A percentile compares a stretch with the other conserved stretches of the same genome.
phyloP scores from a whole-genome alignment of 1,140 invertebrate species.

The Trinorchestia longiramus region DNA sequence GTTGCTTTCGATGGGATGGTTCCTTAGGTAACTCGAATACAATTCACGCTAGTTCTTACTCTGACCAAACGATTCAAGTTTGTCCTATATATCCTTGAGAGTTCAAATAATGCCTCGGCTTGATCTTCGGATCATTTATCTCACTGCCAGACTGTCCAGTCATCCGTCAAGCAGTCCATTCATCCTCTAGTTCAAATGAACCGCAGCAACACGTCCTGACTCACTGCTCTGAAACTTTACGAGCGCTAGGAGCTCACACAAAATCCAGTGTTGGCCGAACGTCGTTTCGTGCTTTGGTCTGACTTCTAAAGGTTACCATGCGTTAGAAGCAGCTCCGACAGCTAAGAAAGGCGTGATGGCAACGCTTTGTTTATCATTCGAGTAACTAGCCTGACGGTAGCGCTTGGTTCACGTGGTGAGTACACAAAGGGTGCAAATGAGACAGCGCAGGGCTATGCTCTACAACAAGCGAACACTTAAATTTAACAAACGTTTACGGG shows the following conservation, averaged over 20 bases:
- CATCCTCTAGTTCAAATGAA: slow-evolving; percentile 42
- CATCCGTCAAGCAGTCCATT: slow-evolving; percentile 27
- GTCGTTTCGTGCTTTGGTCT: neutral
- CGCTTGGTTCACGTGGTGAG: neutral
- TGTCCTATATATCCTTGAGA: neutral
- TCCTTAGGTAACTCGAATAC: neutral
- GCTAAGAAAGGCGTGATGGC: neutral
- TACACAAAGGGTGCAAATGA: neutral
- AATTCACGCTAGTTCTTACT: neutral
- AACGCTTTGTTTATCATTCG: neutral
- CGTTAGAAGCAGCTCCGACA: neutral
- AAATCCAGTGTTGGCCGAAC: neutral
- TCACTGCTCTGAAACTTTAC: neutral
- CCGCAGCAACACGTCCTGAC: neutral
- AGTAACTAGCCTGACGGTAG: neutral
- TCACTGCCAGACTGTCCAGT: neutral
- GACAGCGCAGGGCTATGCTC: neutral
- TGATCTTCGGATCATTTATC: neutral
- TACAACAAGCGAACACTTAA: neutral
- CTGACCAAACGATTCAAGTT: neutral
- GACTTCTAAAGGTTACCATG: neutral
- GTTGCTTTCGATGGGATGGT: neutral
- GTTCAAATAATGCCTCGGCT: slow-evolving; percentile 8
- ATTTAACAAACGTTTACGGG: neutral
- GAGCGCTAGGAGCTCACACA: neutral